phyloP scores from a whole-genome alignment of 1,140 invertebrate species.

The Magallana ariakensis region DNA sequence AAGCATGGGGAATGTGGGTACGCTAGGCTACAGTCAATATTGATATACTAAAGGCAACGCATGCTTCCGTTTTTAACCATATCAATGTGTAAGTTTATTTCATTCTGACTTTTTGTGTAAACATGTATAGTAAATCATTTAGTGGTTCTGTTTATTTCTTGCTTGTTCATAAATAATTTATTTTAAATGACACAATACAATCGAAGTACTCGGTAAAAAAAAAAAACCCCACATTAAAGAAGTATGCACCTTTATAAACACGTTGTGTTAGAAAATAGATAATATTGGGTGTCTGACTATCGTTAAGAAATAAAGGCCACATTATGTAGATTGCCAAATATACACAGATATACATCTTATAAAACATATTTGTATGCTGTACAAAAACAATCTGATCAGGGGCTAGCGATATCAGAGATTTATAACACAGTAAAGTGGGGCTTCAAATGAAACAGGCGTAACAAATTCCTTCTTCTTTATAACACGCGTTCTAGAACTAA shows the following conservation, averaged over 20 bases:
- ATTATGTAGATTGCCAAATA: slow-evolving; percentile 31
- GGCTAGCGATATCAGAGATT: background rate
- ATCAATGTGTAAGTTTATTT: background rate
- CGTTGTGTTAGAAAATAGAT: too few species aligned
- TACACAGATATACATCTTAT: slow-evolving; percentile 29
- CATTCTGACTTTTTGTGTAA: background rate
- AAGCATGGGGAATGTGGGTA: slow-evolving; percentile 2
- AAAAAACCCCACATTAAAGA: too few species aligned
- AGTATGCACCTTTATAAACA: too few species aligned
- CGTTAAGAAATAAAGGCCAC: background rate
- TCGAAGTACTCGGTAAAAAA: too few species aligned
- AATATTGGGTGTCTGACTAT: background rate
- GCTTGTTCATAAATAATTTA: slow-evolving; percentile 1
- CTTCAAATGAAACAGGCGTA: background rate
- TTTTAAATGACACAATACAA: background rate
- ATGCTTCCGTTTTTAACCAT: background rate
- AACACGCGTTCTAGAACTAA: background rate
- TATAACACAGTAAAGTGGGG: background rate
- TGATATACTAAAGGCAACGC: background rate
- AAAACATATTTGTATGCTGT: slow-evolving; percentile 19
- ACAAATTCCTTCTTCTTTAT: background rate
- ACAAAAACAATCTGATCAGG: background rate
- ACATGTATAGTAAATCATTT: background rate
- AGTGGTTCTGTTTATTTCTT: background rate
- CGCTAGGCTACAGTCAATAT: background rate